phyloP scores from a whole-genome alignment of 2,888 invertebrate genomes.

The Sclerodermus sp. region DNA sequence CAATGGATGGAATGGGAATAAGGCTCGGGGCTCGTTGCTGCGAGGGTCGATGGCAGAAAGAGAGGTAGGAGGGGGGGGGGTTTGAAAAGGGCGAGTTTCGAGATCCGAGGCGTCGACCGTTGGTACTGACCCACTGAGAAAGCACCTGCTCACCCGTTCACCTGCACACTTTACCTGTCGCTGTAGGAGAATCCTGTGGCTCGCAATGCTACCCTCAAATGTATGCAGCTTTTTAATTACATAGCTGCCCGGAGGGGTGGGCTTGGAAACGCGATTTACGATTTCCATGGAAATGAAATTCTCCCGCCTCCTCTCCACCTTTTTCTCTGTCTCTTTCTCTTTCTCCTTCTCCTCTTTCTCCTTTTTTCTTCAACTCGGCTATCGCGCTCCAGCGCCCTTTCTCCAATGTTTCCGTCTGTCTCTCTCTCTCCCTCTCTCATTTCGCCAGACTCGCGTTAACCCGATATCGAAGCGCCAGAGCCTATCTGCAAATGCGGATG shows the following conservation, averaged over 20 bases:
- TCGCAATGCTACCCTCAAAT: constrained; percentile 18
- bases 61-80: neutral
- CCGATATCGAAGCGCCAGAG: no score
- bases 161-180: no score
- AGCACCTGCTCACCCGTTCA: no score
- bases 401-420: no score
- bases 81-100: neutral
- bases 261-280: constrained; percentile 40
- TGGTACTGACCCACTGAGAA: no score
- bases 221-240: constrained; percentile 41
- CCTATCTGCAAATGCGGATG: no score
- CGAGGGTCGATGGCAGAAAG: neutral
- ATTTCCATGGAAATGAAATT: constrained; percentile 41
- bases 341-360: neutral
- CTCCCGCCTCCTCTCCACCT: neutral
- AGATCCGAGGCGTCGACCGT: no score
- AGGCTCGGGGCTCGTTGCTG: constrained; percentile 1
- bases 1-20: neutral
- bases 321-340: neutral
- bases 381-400: neutral
- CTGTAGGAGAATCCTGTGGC: no score
- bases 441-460: no score
- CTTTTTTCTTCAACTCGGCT: neutral
- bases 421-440: no score
- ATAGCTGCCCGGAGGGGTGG: constrained; percentile 20